Conservation (phyloP, 2,113 vertebrate genomes). For the Bos taurus region ARS-UCD2.0 NC_037357.1:30031001-30031500, state of each 20-base stretch:
- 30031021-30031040: not conserved
- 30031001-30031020: not conserved
- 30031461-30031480: not conserved
- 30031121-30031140: not conserved
- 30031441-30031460: not conserved
- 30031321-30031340: not conserved
- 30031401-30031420: not conserved
- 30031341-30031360: not conserved
- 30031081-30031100: not conserved
- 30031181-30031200: not conserved
- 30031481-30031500: not conserved
- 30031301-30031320: not conserved
- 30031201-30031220: not conserved
- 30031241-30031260: not conserved
- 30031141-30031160: not conserved
- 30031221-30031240: not conserved
- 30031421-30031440: not conserved
- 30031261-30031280: not conserved
- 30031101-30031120: not conserved
- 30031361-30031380: not conserved
- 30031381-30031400: not conserved
- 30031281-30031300: not conserved
- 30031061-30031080: not conserved
- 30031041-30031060: not conserved
- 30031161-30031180: not conserved